Base-by-base conservation (phyloP, 2,888 invertebrate species). In the Neoascia interrupta region DNA sequence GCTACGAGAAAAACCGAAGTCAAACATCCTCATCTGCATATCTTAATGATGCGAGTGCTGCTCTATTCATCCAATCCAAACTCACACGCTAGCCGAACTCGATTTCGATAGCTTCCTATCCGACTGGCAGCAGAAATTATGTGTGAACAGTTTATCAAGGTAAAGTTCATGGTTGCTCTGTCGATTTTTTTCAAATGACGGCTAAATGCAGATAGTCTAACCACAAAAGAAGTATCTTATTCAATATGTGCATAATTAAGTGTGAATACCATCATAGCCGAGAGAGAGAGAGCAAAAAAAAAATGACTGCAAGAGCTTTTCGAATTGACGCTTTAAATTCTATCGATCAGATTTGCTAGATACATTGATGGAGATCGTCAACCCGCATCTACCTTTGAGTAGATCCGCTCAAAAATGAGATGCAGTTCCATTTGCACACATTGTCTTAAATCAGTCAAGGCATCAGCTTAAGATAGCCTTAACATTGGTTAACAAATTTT, bases 81-180 rank as follows among this genome's bases (percentile, higher is more conserved):
- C n/a, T n/a, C n/a, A n/a, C n/a, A n/a, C n/a, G n/a, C n/a, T 26
- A 23, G 11, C 37, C 58, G 19, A 16, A 39, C 16, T 58, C 21
- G 13, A 49, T 34, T 36, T 37, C 45, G 4, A 21, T 26, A 16
- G 15, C 56, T 56, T 68, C 66, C 66, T 56, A 68, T 31, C 23
- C 2, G 47, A 28, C 45, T 39, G 45, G 47, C 66, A 28, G 68
- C 69, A 43, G 31, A 53, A 51, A 37, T 18, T 49, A 28, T 60
- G 54, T 49, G 54, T 23, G 63, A 60, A 53, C 47, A 41, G n/a
- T 36, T 39, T 49, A 23, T 54, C 64, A 76, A 76, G 72, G 76
- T 76, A 76, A 76, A 76, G 76, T 76, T 76, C 72, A 76, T 41
- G 64, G 64, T 53, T 70, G 45, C 26, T 45, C 28, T 53, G 26